A percentile compares a stretch with the other conserved stretches of the same genome.
Evolutionary conservation across 1,140 invertebrate genomes (phyloP).

Genomic region (Helicoverpa armigera): DNA sequence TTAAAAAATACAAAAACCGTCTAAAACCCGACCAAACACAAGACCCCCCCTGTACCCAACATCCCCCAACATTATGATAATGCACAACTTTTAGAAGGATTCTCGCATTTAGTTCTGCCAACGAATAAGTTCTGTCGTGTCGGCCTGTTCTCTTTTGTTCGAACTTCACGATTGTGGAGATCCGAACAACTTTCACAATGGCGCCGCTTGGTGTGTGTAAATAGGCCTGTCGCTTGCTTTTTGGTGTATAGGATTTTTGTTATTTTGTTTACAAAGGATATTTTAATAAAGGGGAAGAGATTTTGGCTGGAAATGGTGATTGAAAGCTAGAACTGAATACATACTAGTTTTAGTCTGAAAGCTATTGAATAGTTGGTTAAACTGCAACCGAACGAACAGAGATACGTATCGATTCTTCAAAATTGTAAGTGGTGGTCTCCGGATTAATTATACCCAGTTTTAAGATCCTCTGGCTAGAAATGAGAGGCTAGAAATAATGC

Average conservation of each 20-base stretch:
- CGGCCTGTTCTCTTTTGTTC: constrained; percentile 51
- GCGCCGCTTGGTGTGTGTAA: constrained; percentile 42
- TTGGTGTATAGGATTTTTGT: constrained; percentile 10
- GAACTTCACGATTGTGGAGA: constrained; percentile 56
- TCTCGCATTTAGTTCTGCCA: constrained; percentile 57
- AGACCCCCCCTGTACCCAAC: constrained; percentile 47
- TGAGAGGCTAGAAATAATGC: no score
- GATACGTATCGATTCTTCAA: no score
- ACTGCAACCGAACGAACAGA: no score
- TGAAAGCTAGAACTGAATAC: not conserved
- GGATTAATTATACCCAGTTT: no score
- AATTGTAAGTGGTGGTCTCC: no score
- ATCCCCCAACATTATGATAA: constrained; percentile 59
- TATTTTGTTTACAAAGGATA: not conserved
- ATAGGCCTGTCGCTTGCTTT: constrained; percentile 27
- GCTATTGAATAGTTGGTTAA: no score
- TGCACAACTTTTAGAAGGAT: constrained; percentile 59
- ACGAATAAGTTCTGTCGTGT: constrained; percentile 43
- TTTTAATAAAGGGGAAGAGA: no score
- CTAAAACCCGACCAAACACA: constrained; percentile 7
- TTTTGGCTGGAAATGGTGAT: not conserved
- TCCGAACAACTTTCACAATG: constrained; percentile 36
- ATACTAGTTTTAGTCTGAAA: no score
- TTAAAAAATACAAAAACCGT: not conserved
- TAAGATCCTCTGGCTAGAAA: no score